phyloP scores from a whole-genome alignment of 1,140 invertebrate genomes.

The Drosophila pruinosa region DNA sequence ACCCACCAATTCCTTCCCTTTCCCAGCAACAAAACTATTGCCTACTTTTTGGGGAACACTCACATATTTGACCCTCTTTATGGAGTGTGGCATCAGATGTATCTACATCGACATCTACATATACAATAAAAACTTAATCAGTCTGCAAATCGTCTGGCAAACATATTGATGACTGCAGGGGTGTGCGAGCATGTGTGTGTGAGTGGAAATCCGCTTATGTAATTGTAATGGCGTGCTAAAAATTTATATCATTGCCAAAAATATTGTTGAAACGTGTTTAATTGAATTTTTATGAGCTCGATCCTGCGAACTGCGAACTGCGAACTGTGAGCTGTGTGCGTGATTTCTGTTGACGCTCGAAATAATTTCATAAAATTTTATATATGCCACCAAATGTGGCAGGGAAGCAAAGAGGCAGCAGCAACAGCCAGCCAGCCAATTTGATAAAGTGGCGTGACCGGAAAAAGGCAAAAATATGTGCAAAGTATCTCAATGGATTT shows the following conservation, averaged over 20 bases:
- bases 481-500: slow-evolving; percentile 54
- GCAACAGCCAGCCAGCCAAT: slow-evolving; percentile 25
- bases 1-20: not conserved
- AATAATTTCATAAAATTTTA: slow-evolving; percentile 78
- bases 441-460: slow-evolving; percentile 57
- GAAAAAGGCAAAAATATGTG: slow-evolving; percentile 32
- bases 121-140: slow-evolving; percentile 74
- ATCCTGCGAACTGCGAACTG: slow-evolving; percentile 2
- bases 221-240: slow-evolving; percentile 79
- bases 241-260: slow-evolving; percentile 75
- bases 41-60: slow-evolving; percentile 27
- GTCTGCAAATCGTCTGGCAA: slow-evolving; percentile 68
- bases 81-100: slow-evolving; percentile 38
- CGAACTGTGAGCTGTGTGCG: slow-evolving; percentile 12
- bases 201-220: slow-evolving; percentile 65
- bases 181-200: slow-evolving; percentile 6
- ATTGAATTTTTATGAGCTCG: slow-evolving; percentile 76
- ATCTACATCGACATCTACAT: slow-evolving; percentile 3
- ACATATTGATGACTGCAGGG: slow-evolving; percentile 20
- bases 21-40: slow-evolving; percentile 32
- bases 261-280: slow-evolving; percentile 78
- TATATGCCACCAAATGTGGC: slow-evolving; percentile 23
- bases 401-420: not conserved
- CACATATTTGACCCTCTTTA: slow-evolving; percentile 36
- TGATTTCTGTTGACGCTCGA: slow-evolving; percentile 37